These are phyloP conservation scores for Diadophis punctatus DNA, from an alignment of 2,113 vertebrate species.

Conservation along the genomic window DNA sequence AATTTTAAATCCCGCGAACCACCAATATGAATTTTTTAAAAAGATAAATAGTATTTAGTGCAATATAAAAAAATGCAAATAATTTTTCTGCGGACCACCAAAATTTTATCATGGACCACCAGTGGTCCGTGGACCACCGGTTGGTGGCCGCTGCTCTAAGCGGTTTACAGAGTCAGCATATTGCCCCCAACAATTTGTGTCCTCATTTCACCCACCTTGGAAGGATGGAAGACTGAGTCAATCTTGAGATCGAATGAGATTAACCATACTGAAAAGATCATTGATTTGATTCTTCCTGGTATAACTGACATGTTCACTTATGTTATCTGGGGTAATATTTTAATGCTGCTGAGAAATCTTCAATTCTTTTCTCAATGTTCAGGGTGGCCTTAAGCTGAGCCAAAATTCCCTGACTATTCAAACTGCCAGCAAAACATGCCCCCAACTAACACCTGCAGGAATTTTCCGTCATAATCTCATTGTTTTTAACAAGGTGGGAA, in stretches of 20 bases:
- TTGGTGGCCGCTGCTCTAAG: no score
- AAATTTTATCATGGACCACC: no score
- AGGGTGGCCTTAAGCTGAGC: not conserved
- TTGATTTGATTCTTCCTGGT: not conserved
- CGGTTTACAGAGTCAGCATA: no score
- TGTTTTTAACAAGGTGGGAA: not conserved
- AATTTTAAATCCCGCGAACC: no score
- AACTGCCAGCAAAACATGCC: not conserved
- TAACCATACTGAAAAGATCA: not conserved
- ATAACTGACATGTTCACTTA: not conserved
- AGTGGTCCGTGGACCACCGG: no score
- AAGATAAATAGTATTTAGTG: no score
- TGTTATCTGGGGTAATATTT: not conserved
- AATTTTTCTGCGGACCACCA: no score
- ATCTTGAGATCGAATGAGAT: not conserved
- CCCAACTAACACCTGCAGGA: not conserved
- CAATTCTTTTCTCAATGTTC: not conserved
- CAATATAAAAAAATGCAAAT: no score
- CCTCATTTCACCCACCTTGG: no score
- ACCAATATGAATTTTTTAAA: no score
- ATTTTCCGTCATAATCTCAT: not conserved
- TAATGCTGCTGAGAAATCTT: not conserved
- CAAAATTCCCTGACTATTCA: not conserved
- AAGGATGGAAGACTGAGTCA: no score
- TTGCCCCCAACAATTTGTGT: no score